Evolutionary conservation across 2,797 vertebrate species (phyloP).

Genomic region (Diceros bicornis): DNA sequence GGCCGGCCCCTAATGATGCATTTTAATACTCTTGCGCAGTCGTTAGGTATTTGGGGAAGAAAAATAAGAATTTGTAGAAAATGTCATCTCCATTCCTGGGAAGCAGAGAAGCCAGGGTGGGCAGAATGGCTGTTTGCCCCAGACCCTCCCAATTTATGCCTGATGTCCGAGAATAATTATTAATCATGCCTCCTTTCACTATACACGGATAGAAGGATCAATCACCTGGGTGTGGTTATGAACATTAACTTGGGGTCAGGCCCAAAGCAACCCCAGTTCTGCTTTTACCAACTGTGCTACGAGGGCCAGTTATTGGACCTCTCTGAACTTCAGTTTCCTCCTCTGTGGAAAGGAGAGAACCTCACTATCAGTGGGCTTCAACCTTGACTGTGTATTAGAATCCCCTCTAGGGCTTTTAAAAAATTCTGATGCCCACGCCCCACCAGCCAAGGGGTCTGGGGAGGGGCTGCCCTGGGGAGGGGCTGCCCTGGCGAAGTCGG

Average conservation of each 20-base stretch:
- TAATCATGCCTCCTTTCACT: fast-evolving
- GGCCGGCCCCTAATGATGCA: not conserved
- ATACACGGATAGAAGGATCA: fast-evolving
- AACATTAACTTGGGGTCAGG: not conserved
- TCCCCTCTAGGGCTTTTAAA: not conserved
- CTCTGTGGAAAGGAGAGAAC: not conserved
- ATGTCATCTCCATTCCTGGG: fast-evolving
- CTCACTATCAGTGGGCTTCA: too few species aligned
- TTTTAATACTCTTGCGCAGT: fast-evolving
- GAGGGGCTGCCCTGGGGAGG: not conserved
- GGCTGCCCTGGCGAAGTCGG: fast-evolving
- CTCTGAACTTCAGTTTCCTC: not conserved
- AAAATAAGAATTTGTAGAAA: not conserved
- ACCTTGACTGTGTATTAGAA: not conserved
- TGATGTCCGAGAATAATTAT: fast-evolving
- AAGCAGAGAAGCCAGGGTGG: not conserved
- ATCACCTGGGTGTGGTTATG: fast-evolving
- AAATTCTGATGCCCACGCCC: not conserved
- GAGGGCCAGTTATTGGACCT: fast-evolving
- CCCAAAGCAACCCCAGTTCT: not conserved
- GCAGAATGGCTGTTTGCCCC: not conserved
- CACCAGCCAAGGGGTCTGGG: fast-evolving
- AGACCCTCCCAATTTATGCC: not conserved
- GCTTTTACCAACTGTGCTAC: not conserved
- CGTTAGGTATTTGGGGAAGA: not conserved